Conservation (phyloP, 2,888 invertebrate species). For the Candidula unifasciata region DNA sequence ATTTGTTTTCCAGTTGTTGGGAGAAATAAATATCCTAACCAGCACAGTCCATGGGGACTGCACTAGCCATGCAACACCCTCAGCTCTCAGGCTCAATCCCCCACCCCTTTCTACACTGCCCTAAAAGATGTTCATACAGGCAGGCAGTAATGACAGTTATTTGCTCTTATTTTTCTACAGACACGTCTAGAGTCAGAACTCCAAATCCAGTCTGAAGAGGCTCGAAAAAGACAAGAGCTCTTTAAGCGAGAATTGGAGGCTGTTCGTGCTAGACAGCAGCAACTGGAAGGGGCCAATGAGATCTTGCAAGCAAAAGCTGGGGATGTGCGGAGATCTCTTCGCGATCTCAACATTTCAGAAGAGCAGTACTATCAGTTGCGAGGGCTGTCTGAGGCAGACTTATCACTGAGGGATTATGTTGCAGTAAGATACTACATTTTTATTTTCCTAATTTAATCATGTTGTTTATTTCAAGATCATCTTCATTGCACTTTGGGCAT, state of each 20-base stretch:
- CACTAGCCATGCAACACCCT: too few species aligned
- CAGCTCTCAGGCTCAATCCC: too few species aligned
- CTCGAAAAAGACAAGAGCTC: conserved; percentile 71
- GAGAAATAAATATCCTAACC: too few species aligned
- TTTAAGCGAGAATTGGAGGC: conserved; percentile 74
- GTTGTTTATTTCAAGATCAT: too few species aligned
- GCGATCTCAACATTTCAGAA: conserved; percentile 74
- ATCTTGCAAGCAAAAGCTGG: conserved; percentile 75
- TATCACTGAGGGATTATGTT: conserved; percentile 76
- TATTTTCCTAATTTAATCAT: neutral
- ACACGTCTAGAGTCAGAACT: conserved; percentile 75
- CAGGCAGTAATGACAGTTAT: neutral
- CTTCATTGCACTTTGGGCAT: too few species aligned
- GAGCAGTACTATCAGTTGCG: conserved; percentile 73
- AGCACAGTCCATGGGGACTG: too few species aligned
- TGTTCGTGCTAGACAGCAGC: conserved; percentile 72
- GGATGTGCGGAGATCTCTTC: conserved; percentile 71
- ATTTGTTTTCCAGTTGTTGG: too few species aligned
- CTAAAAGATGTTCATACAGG: too few species aligned
- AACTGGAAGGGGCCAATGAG: conserved; percentile 76
- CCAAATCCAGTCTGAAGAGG: conserved; percentile 75
- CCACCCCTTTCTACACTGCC: too few species aligned
- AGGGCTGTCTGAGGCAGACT: conserved; percentile 68
- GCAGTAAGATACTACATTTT: conserved; percentile 66
- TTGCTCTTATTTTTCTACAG: conserved; percentile 47